Evolutionary conservation across 64 coral and sea anemone species (phyloP).

Genomic region (Pocillopora damicornis): DNA sequence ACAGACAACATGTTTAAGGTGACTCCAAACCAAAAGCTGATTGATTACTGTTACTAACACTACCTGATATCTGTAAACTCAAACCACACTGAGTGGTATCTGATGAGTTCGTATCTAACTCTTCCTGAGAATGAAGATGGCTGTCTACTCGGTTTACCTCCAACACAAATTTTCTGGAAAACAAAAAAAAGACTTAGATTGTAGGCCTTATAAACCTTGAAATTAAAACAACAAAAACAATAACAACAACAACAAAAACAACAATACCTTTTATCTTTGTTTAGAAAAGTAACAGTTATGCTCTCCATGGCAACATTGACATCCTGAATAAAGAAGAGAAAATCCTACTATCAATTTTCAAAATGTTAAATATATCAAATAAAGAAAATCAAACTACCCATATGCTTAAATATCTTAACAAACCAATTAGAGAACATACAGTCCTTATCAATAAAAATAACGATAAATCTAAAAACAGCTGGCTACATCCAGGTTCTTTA

Average conservation of each 20-base stretch:
- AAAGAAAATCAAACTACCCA: no score
- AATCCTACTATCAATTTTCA: neutral
- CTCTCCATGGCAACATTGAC: conserved; percentile 24
- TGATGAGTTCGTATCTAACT: neutral
- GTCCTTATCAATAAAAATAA: no score
- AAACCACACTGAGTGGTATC: conserved; percentile 17
- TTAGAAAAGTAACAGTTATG: conserved; percentile 56
- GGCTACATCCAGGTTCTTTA: neutral
- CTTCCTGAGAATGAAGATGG: conserved; percentile 17
- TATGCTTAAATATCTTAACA: no score
- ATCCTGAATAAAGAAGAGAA: conserved; percentile 24
- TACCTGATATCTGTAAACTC: conserved; percentile 61
- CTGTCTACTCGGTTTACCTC: conserved; percentile 20
- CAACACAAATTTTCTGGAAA: conserved; percentile 38
- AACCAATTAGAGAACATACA: neutral
- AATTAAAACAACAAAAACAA: neutral
- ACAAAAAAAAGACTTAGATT: neutral
- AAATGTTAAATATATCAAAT: neutral
- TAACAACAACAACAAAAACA: neutral
- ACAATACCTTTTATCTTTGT: conserved; percentile 74
- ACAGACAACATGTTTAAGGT: neutral
- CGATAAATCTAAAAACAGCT: neutral
- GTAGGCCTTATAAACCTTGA: neutral
- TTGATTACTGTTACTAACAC: neutral
- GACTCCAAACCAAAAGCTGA: neutral